Evolutionary conservation across 35 echinoderm and acorn worm species (phyloP).

Genomic region (Ptychodera flava): DNA sequence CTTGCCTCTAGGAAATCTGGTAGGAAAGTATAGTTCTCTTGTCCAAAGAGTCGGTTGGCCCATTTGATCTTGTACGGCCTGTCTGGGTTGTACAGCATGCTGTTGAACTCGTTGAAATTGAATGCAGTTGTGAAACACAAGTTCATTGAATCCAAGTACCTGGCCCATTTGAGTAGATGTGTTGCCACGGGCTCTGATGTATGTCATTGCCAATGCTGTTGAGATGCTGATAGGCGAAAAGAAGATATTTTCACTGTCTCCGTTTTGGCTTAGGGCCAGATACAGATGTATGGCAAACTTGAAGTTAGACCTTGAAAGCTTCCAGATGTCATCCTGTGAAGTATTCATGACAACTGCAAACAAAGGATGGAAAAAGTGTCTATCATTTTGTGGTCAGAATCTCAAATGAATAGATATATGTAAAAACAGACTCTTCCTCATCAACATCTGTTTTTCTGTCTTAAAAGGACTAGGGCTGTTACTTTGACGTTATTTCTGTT

Average conservation of each 20-base stretch:
- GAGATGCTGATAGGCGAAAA: conserved; percentile 63
- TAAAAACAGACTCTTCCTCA: too few relatives aligned
- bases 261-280: not conserved
- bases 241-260: conserved; percentile 37
- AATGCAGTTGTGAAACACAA: conserved; percentile 32
- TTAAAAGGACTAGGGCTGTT: too few relatives aligned
- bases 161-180: conserved; percentile 41
- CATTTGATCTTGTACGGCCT: conserved; percentile 21
- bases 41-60: conserved; percentile 58
- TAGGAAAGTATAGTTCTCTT: conserved; percentile 25
- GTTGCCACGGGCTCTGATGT: conserved; percentile 44
- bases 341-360: too few relatives aligned
- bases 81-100: conserved; percentile 21
- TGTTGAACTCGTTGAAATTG: conserved; percentile 40
- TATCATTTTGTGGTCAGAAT: too few relatives aligned
- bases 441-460: too few relatives aligned
- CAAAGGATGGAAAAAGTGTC: too few relatives aligned
- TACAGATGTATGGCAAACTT: conserved; percentile 45
- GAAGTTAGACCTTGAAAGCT: conserved; percentile 42
- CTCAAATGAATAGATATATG: too few relatives aligned
- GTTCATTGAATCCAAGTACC: conserved; percentile 32
- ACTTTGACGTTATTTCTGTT: too few relatives aligned
- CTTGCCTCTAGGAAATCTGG: conserved; percentile 35
- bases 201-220: conserved; percentile 52
- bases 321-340: too few relatives aligned